Percentiles rank a stretch among this genome's conserved stretches.
These are phyloP conservation scores for Thereva nobilitata DNA, from an alignment of 2,888 invertebrate species.

Conservation along the genomic window DNA sequence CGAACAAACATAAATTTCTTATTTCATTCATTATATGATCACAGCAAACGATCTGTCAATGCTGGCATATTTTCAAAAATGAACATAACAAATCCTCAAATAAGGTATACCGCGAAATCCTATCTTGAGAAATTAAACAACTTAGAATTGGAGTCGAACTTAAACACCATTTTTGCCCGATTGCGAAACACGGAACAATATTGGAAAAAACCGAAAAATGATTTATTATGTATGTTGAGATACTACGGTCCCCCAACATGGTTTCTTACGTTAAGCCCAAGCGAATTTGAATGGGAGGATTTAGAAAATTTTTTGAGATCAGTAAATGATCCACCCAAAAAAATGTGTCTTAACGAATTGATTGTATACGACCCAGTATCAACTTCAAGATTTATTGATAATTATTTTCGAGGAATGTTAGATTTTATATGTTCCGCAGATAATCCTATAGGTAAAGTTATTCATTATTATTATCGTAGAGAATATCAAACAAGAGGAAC, in stretches of 20 bases:
- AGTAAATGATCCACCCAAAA: no score
- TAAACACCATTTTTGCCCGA: no score
- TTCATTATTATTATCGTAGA: conserved; percentile 42
- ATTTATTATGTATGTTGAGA: neutral
- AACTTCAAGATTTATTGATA: no score
- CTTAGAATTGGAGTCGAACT: no score
- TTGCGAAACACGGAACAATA: conserved; percentile 26
- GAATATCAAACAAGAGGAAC: conserved; percentile 47
- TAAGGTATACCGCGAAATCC: neutral
- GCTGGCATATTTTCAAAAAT: conserved; percentile 47
- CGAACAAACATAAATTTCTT: conserved; percentile 41
- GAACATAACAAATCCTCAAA: conserved; percentile 38
- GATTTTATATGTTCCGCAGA: neutral
- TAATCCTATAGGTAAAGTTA: neutral
- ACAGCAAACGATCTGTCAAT: conserved; percentile 44
- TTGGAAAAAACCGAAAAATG: conserved; percentile 44
- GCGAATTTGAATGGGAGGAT: no score
- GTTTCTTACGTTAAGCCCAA: no score
- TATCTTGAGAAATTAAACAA: no score
- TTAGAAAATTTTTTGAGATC: no score
- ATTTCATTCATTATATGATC: conserved; percentile 45
- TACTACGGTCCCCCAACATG: no score
- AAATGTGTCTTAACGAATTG: no score
- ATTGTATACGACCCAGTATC: no score
- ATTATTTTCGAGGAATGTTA: neutral